Percentiles rank a stretch among this genome's conserved stretches.
Conservation (phyloP, 1,140 invertebrate genomes). For the Dinothrombium tinctorium region DNA sequence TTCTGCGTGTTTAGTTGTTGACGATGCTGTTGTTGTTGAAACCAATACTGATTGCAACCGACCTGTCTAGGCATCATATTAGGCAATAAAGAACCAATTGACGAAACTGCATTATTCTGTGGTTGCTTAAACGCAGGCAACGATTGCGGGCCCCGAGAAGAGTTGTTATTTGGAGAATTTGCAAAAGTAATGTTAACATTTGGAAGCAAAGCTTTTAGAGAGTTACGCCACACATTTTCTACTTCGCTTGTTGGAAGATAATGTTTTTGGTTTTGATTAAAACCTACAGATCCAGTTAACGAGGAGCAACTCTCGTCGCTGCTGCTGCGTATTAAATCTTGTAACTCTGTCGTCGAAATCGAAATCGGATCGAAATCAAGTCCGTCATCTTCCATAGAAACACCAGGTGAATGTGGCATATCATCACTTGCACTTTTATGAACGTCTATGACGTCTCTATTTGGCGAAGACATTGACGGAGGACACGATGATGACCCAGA, state of each 20-base stretch:
- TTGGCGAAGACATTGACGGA: neutral
- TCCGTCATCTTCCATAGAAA: conserved; percentile 9
- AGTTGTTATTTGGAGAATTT: too few species aligned
- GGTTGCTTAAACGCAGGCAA: too few species aligned
- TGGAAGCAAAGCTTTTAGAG: conserved; percentile 9
- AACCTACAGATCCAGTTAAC: neutral
- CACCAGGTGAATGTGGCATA: neutral
- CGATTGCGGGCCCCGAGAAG: too few species aligned
- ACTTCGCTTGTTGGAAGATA: neutral
- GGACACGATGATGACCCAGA: neutral
- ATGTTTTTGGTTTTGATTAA: neutral
- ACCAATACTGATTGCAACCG: too few species aligned
- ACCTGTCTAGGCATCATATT: too few species aligned
- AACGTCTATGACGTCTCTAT: neutral
- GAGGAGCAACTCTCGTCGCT: neutral
- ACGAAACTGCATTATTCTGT: too few species aligned
- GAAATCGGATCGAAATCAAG: conserved; percentile 14
- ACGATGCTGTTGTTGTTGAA: too few species aligned
- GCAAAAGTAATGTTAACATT: conserved; percentile 12
- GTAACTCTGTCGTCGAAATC: conserved; percentile 7
- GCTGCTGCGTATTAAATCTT: conserved; percentile 7
- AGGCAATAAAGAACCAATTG: too few species aligned
- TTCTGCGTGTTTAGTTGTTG: too few species aligned
- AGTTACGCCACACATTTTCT: conserved; percentile 4
- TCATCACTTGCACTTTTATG: neutral